Evolutionary conservation across 2,113 vertebrate species (phyloP).

Genomic region (Sinocyclocheilus maitianheensis): DNA sequence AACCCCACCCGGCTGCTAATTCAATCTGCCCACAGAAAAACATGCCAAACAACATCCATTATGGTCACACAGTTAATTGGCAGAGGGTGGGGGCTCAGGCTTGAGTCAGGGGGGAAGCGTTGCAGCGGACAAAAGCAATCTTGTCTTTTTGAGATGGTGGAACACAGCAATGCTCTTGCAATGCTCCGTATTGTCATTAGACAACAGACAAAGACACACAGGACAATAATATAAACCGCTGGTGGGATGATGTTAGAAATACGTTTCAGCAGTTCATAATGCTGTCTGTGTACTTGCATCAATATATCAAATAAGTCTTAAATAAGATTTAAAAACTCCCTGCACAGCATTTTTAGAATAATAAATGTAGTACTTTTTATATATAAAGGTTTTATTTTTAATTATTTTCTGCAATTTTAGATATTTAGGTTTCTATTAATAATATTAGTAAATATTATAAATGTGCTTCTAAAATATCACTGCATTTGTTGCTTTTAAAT

Average conservation of each 20-base stretch:
- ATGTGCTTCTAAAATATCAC: neutral
- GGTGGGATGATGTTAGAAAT: conserved; percentile 17
- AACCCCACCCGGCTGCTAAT: conserved; percentile 55
- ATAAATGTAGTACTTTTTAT: neutral
- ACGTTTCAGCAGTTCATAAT: conserved; percentile 9
- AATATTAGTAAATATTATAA: neutral
- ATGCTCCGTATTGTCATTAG: conserved; percentile 33
- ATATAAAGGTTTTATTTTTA: neutral
- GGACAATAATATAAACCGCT: conserved; percentile 23
- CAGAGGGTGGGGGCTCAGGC: conserved; percentile 38
- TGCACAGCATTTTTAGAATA: neutral
- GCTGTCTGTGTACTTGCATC: neutral
- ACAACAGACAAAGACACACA: conserved; percentile 6
- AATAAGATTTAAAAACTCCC: neutral
- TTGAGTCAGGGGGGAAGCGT: conserved; percentile 19
- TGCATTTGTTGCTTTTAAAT: neutral
- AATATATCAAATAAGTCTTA: neutral
- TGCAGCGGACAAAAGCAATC: conserved; percentile 52
- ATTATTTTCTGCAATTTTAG: neutral
- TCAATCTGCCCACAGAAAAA: conserved; percentile 58
- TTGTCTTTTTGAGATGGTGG: conserved; percentile 46
- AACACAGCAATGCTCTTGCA: conserved; percentile 38
- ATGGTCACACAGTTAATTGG: conserved; percentile 59
- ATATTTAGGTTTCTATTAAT: neutral
- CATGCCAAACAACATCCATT: conserved; percentile 55